A percentile compares a stretch with the other conserved stretches of the same genome.
Conservation (phyloP, 2,888 invertebrate species). For the Xylota segnis region DNA sequence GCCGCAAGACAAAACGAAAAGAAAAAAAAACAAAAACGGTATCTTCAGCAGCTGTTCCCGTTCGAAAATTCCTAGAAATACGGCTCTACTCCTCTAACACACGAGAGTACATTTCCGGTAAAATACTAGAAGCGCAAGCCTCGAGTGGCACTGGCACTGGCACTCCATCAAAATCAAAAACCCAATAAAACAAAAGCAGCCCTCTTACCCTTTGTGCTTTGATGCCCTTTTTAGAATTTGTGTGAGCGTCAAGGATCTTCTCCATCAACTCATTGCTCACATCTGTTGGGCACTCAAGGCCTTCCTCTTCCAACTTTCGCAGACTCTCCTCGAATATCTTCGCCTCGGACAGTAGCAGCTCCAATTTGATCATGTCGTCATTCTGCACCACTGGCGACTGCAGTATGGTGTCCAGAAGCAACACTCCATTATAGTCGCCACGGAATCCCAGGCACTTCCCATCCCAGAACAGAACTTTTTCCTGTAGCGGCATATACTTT, state of each 20-base stretch:
- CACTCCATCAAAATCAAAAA: slow-evolving; percentile 1
- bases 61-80: slow-evolving; percentile 18
- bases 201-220: slow-evolving; percentile 93
- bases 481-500: slow-evolving; percentile 91
- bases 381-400: slow-evolving; percentile 92
- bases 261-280: slow-evolving; percentile 91
- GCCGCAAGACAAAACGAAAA: too few species aligned
- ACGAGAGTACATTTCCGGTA: neutral
- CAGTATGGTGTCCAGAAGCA: slow-evolving; percentile 94
- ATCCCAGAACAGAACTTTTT: slow-evolving; percentile 94
- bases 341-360: slow-evolving; percentile 95
- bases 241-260: slow-evolving; percentile 89
- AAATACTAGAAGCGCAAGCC: slow-evolving; percentile 6
- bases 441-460: slow-evolving; percentile 92
- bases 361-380: slow-evolving; percentile 92
- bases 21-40: too few species aligned
- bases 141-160: too few species aligned
- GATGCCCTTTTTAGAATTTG: slow-evolving; percentile 92
- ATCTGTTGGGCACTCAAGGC: slow-evolving; percentile 91
- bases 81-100: slow-evolving; percentile 21
- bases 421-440: slow-evolving; percentile 95
- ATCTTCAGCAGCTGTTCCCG: neutral
- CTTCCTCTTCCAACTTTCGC: slow-evolving; percentile 89
- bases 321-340: slow-evolving; percentile 93
- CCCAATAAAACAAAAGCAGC: slow-evolving; percentile 1